Base-by-base conservation (phyloP, 2,113 vertebrate species). In the Gorsachius goisagi region DNA sequence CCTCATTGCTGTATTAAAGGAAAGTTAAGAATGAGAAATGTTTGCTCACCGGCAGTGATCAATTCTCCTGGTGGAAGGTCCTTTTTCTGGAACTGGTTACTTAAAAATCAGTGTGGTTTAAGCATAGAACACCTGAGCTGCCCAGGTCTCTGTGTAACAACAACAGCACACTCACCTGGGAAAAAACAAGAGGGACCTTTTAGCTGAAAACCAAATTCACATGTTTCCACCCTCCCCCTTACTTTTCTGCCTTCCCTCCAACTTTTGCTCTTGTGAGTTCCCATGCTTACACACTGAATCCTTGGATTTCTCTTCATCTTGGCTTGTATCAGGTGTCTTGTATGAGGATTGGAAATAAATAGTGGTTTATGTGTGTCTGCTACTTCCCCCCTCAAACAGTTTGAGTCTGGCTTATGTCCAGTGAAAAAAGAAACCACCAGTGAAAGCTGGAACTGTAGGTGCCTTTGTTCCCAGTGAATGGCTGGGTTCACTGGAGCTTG, bases 391-490 rank as follows among this genome's bases (percentile, higher is more conserved):
- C 79, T 88, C 81, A 58, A 89, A 82, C 58, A 96, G 67, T 74
- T 72, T 74, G 50, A 63, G 72, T 85, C 83, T 98, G 97, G 95
- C 97, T 96, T 32, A 62, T 21, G 56, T 95, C 97, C 97, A 98
- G 76, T 45, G 96, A 94, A 97, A 96, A 87, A 68, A 81, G 87
- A 97, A 97, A 93, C 90, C 52, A 49, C 74, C 69, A 88, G 59
- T 72, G 95, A 97, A 95, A 90, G 83, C 52, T 64, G 86, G 81
- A 94, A 96, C 94, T 97, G 90, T 97, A 93, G 95, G 84, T 91
- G 16, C 89, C 94, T 95, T 98, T 98, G 97, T 98, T 97, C 90
- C 71, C 35, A 18, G 14, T 83, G 89, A 96, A 95, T 86, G 82
- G 83, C 75, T 79, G 81, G 68, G 92, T 85, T 96, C 96, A 95